Base-by-base conservation (phyloP, 2,888 invertebrate genomes). In the Drosophila maculinotata region DNA sequence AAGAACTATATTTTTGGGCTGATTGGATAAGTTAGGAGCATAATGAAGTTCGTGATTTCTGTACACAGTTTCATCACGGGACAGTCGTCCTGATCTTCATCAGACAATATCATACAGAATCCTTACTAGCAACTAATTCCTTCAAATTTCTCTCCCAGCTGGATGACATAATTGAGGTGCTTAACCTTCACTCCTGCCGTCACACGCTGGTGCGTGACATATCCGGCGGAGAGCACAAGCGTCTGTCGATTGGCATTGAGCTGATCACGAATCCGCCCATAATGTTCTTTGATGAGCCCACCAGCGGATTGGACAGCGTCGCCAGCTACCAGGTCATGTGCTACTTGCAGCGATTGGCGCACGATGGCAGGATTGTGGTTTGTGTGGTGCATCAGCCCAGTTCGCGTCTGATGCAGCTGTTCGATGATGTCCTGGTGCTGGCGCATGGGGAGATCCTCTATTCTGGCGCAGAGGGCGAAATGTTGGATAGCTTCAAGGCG, bases 281-380 rank as follows among this genome's bases (percentile, higher is more conserved):
- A 42, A 96, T 98, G 95, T 97, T 98, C 91, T 95, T 98, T 74
- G 98, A 98, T 91, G 98, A 98, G 92, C 98, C 98, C 8, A 98
- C 97, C 89, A 96, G 96, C 90, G 96, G 96, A 23, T 90, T 97
- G 79, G 96, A 97, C 90, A 95, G 95, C 89, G 94, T 96, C 35
- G 94, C 96, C 45, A 95, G 97, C 57, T 95, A 95, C 89, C 96
- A 97, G 91, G 95, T 97, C 88, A 92, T 98, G 41, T 93, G 93
- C 63, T 92, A 97, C 59, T 92, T 98, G 57, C 96, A 95, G 89
- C 93, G 94, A 51, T 92, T 98, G 76, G 96, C 97, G 0, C 92
- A 93, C 45, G 95, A 96, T 77, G 97, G 97, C 1, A 93, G 97
- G 73, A 97, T 97, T 4, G 94, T 98, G 71, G 94, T 97, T 44